Evolutionary conservation across 1,140 invertebrate genomes (phyloP).

Genomic region (Temnothorax curvispinosus): DNA sequence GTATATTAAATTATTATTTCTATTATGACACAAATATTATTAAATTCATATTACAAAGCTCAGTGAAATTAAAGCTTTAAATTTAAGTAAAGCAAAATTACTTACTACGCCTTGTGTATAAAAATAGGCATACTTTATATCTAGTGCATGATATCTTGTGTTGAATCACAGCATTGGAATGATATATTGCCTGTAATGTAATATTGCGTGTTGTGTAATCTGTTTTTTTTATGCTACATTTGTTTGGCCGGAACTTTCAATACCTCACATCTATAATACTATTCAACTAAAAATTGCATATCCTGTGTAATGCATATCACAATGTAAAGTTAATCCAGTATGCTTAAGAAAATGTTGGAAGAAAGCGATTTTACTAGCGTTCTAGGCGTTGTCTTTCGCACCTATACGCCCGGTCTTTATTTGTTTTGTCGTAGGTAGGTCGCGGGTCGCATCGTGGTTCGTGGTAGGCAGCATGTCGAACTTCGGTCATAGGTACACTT

Average conservation of each 20-base stretch:
- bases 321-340: background rate
- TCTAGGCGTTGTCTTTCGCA: constrained; percentile 1
- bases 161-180: background rate
- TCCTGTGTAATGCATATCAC: background rate
- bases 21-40: background rate
- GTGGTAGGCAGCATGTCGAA: constrained; percentile 39
- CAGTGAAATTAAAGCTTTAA: background rate
- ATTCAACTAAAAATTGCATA: background rate
- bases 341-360: constrained; percentile 8
- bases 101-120: background rate
- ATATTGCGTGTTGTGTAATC: background rate
- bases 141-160: background rate
- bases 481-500: constrained; percentile 36
- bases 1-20: constrained; percentile 2
- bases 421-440: constrained; percentile 64
- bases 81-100: background rate
- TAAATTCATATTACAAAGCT: constrained; percentile 10
- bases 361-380: constrained; percentile 38
- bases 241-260: background rate
- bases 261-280: background rate
- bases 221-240: background rate
- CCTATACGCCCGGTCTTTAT: constrained; percentile 46
- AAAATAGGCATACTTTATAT: background rate
- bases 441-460: constrained; percentile 67
- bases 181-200: background rate